These are phyloP conservation scores for Tiphia femorata DNA, from an alignment of 2,888 invertebrate species.

Conservation along the genomic window DNA sequence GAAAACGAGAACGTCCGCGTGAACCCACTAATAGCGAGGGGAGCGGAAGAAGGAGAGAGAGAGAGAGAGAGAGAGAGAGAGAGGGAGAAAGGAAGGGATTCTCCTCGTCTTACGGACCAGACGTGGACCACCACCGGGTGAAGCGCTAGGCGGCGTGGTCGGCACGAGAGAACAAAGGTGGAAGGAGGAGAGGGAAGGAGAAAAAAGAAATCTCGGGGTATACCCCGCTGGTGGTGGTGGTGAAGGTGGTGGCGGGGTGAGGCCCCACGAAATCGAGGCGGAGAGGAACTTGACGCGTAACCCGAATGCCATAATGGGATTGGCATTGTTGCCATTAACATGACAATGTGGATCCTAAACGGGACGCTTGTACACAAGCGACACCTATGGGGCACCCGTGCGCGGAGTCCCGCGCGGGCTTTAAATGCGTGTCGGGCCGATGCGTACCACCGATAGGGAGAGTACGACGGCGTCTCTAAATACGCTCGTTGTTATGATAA, in stretches of 20 bases:
- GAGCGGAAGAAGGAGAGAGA: background rate
- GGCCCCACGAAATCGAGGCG: constrained; percentile 10
- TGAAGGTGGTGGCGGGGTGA: too few relatives aligned
- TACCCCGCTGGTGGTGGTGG: too few relatives aligned
- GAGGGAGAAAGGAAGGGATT: constrained; percentile 1
- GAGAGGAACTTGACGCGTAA: too few relatives aligned
- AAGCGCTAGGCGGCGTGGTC: too few relatives aligned
- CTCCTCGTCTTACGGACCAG: too few relatives aligned
- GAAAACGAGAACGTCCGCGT: too few relatives aligned
- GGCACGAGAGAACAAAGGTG: too few relatives aligned
- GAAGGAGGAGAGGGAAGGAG: constrained; percentile 25
- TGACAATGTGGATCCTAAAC: constrained; percentile 60
- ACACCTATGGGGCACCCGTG: constrained; percentile 18
- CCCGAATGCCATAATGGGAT: constrained; percentile 60
- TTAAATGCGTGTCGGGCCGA: constrained; percentile 54
- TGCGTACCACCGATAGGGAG: constrained; percentile 54
- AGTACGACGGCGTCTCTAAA: constrained; percentile 50
- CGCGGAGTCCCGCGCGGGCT: constrained; percentile 22
- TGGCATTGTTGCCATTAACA: constrained; percentile 62
- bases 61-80: too few relatives aligned
- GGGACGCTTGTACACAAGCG: constrained; percentile 46
- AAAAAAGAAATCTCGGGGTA: too few relatives aligned
- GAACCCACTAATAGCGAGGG: too few relatives aligned
- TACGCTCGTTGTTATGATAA: constrained; percentile 65
- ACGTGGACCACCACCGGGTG: too few relatives aligned